Evolutionary conservation across 2,113 vertebrate species (phyloP).

Genomic region (Petromus typicus): DNA sequence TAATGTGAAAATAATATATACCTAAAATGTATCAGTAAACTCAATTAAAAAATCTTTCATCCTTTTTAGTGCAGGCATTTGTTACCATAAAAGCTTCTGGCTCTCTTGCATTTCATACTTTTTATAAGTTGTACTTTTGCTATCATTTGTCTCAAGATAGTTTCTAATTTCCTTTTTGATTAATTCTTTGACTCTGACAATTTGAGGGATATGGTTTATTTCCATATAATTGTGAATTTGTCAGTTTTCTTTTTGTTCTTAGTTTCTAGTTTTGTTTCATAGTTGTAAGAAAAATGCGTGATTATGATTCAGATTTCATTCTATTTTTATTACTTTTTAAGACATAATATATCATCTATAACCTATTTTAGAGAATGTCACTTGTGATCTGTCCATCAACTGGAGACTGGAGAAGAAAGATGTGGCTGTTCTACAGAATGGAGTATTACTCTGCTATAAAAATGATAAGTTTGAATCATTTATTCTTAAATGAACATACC

Average conservation of each 20-base stretch:
- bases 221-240: not conserved
- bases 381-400: not conserved
- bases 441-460: too few species aligned
- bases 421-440: too few species aligned
- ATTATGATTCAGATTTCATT: not conserved
- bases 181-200: not conserved
- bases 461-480: too few species aligned
- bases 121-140: not conserved
- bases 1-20: too few species aligned
- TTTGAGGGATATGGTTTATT: not conserved
- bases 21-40: too few species aligned
- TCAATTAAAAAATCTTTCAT: not conserved
- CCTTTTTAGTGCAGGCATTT: not conserved
- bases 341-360: not conserved
- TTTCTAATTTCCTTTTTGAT: not conserved
- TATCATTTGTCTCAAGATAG: not conserved
- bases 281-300: not conserved
- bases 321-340: not conserved
- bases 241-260: not conserved
- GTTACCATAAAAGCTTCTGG: not conserved
- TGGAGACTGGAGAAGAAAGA: too few species aligned
- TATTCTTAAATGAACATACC: too few species aligned
- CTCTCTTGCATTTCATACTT: not conserved
- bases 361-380: not conserved
- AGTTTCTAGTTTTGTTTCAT: not conserved